Evolutionary conservation across 2,888 invertebrate genomes (phyloP).

Genomic region (Notocelia uddmanniana): DNA sequence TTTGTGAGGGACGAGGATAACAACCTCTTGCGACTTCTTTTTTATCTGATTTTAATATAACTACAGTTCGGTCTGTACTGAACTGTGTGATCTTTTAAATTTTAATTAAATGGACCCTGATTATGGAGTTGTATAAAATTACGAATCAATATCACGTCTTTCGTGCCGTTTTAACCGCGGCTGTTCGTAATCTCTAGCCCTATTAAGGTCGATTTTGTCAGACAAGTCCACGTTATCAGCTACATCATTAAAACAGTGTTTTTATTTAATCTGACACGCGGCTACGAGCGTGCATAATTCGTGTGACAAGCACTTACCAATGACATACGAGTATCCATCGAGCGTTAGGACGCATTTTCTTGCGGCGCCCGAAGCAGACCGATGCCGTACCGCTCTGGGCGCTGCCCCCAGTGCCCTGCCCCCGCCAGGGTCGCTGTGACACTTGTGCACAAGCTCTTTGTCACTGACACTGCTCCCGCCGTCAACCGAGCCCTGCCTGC

Average conservation of each 20-base stretch:
- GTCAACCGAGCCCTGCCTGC: slow-evolving; percentile 82
- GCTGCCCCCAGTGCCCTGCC: slow-evolving; percentile 76
- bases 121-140: background rate
- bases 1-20: background rate
- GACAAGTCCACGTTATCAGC: slow-evolving; percentile 26
- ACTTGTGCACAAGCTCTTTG: slow-evolving; percentile 89
- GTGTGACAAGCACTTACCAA: slow-evolving; percentile 87
- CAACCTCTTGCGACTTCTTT: background rate
- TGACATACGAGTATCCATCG: slow-evolving; percentile 95
- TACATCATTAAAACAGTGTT: slow-evolving; percentile 29
- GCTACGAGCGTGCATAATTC: slow-evolving; percentile 25
- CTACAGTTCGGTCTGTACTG: no score
- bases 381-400: slow-evolving; percentile 73
- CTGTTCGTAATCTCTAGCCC: slow-evolving; percentile 1
- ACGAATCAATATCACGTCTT: background rate
- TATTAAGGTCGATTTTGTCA: slow-evolving; percentile 20
- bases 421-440: slow-evolving; percentile 88
- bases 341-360: slow-evolving; percentile 93
- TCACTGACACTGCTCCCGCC: slow-evolving; percentile 72
- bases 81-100: no score
- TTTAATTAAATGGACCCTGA: background rate
- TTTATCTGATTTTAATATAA: background rate
- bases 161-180: background rate
- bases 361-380: slow-evolving; percentile 85
- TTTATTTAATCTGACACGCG: slow-evolving; percentile 36